Evolutionary conservation across 2,113 vertebrate species (phyloP).

Genomic region (Carlito syrichta): DNA sequence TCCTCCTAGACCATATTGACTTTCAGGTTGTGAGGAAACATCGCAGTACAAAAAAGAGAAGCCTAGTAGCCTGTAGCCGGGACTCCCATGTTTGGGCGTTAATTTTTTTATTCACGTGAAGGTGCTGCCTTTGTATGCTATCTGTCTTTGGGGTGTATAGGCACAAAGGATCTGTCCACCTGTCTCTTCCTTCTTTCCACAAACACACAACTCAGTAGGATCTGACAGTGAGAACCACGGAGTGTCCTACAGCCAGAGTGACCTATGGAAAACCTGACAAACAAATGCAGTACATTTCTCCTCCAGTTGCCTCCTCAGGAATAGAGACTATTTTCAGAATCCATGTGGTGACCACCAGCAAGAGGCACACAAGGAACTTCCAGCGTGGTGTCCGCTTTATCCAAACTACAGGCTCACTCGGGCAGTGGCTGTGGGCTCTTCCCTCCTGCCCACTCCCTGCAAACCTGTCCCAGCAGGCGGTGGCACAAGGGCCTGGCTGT

Average conservation of each 20-base stretch:
- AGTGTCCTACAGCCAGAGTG: background rate
- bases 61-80: too few species aligned
- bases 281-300: background rate
- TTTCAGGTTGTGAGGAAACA: background rate
- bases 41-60: background rate
- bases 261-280: background rate
- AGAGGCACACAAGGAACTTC: background rate
- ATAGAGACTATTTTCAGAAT: background rate
- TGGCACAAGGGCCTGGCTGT: background rate
- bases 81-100: accelerated
- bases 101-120: background rate
- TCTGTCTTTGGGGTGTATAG: too few species aligned
- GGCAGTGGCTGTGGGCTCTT: background rate
- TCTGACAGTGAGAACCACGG: background rate
- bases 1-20: too few species aligned
- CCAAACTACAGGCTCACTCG: background rate
- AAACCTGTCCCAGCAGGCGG: background rate
- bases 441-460: background rate
- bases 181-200: accelerated
- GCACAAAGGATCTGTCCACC: background rate
- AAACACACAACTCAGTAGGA: background rate
- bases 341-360: background rate
- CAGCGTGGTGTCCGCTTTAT: background rate
- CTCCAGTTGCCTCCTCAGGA: background rate
- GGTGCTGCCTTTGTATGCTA: background rate